Evolutionary conservation across 2,797 vertebrate species (phyloP).

Genomic region (Molossus molossus): DNA sequence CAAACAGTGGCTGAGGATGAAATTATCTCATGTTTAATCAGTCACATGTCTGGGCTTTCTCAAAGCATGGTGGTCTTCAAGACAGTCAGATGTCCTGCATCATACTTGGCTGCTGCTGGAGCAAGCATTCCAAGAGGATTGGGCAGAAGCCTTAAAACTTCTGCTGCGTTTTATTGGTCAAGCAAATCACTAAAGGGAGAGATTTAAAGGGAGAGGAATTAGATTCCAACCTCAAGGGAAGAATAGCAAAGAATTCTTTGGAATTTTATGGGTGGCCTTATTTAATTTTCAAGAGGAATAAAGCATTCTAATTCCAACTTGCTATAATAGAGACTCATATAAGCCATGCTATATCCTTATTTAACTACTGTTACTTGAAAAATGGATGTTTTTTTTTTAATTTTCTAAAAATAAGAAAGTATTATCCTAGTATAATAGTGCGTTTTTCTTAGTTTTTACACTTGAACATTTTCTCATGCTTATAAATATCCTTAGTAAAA

Average conservation of each 20-base stretch:
- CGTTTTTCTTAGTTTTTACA: neutral
- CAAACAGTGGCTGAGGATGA: neutral
- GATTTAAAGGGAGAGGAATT: neutral
- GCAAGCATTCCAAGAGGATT: neutral
- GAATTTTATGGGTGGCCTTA: neutral
- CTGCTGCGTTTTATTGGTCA: neutral
- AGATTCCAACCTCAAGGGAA: neutral
- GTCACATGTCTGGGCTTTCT: neutral
- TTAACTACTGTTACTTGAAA: neutral
- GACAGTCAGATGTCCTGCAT: neutral
- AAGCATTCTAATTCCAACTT: neutral
- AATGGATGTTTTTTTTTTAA: neutral
- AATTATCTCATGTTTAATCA: neutral
- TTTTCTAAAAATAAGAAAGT: conserved; percentile 27
- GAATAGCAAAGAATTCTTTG: neutral
- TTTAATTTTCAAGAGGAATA: neutral
- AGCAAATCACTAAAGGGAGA: neutral
- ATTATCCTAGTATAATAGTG: neutral
- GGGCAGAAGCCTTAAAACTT: neutral
- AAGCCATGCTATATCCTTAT: neutral
- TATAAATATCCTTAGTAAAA: neutral
- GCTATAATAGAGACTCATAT: neutral
- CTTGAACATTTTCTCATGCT: neutral
- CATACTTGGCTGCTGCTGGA: neutral
- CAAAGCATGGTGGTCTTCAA: neutral